phyloP scores from a whole-genome alignment of 2,888 invertebrate species.

The Exephanes ischioxanthus region DNA sequence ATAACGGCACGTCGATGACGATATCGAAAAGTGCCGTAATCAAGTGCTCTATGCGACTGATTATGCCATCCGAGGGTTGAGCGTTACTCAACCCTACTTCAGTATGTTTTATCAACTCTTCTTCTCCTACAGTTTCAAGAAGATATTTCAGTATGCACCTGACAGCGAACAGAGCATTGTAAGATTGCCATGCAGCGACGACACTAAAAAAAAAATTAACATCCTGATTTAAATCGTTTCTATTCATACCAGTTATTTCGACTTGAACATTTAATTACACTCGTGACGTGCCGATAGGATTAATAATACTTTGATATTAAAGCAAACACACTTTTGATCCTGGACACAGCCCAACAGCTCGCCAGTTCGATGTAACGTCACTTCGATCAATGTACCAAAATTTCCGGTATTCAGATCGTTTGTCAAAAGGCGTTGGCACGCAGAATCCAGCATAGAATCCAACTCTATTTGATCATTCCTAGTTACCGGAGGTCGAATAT shows the following conservation, averaged over 20 bases:
- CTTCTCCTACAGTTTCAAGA: slow-evolving; percentile 95
- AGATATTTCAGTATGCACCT: slow-evolving; percentile 94
- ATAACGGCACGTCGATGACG: slow-evolving; percentile 93
- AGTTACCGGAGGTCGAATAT: slow-evolving; percentile 92
- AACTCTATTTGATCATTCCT: slow-evolving; percentile 88
- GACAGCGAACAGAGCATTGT: slow-evolving; percentile 96
- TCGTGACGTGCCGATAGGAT: background rate
- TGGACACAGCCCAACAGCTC: slow-evolving; percentile 94
- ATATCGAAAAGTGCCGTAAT: slow-evolving; percentile 92
- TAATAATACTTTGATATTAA: background rate
- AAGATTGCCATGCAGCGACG: slow-evolving; percentile 96
- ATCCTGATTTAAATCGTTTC: background rate
- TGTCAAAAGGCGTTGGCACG: slow-evolving; percentile 91
- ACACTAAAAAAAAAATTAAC: slow-evolving; percentile 86
- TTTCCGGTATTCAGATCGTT: slow-evolving; percentile 97
- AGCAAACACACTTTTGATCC: slow-evolving; percentile 92
- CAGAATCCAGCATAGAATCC: slow-evolving; percentile 91
- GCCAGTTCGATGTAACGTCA: slow-evolving; percentile 93
- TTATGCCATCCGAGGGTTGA: slow-evolving; percentile 79
- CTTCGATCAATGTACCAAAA: slow-evolving; percentile 93
- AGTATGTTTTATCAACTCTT: slow-evolving; percentile 93
- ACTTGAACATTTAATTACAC: background rate
- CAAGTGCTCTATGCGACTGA: slow-evolving; percentile 88
- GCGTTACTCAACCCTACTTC: slow-evolving; percentile 84
- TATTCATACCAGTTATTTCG: background rate